phyloP scores from a whole-genome alignment of 2,888 invertebrate genomes.

The Morpho achilles region DNA sequence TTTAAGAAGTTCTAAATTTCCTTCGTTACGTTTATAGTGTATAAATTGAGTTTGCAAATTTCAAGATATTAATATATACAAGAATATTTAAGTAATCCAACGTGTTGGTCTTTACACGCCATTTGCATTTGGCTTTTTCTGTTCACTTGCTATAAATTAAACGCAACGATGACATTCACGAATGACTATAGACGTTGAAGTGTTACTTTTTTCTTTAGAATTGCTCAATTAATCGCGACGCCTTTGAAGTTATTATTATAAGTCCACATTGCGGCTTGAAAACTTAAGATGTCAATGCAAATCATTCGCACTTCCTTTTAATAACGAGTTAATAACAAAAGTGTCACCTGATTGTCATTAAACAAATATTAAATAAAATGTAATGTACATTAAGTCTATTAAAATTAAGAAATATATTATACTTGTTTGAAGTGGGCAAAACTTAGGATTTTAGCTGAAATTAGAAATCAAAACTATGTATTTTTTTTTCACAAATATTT shows the following conservation, averaged over 20 bases:
- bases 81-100: too few species aligned
- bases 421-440: too few species aligned
- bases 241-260: slow-evolving; percentile 52
- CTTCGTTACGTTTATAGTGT: too few species aligned
- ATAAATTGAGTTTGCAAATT: too few species aligned
- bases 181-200: slow-evolving; percentile 35
- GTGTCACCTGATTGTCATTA: neutral
- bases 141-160: slow-evolving; percentile 40
- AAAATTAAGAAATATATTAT: too few species aligned
- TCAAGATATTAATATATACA: too few species aligned
- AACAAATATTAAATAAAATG: neutral
- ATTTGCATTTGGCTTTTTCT: too few species aligned
- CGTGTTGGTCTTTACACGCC: too few species aligned
- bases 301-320: slow-evolving; percentile 29
- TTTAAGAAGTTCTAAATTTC: neutral
- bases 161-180: slow-evolving; percentile 52
- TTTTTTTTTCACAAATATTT: too few species aligned
- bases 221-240: slow-evolving; percentile 57
- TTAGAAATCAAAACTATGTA: too few species aligned
- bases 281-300: slow-evolving; percentile 25
- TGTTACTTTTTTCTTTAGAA: slow-evolving; percentile 39
- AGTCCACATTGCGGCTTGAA: slow-evolving; percentile 7
- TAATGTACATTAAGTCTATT: too few species aligned
- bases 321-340: slow-evolving; percentile 4
- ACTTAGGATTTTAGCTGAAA: too few species aligned